A percentile compares a stretch with the other conserved stretches of the same genome.
phyloP scores from a whole-genome alignment of 2,113 vertebrate genomes.

The Aythya baeri region DNA sequence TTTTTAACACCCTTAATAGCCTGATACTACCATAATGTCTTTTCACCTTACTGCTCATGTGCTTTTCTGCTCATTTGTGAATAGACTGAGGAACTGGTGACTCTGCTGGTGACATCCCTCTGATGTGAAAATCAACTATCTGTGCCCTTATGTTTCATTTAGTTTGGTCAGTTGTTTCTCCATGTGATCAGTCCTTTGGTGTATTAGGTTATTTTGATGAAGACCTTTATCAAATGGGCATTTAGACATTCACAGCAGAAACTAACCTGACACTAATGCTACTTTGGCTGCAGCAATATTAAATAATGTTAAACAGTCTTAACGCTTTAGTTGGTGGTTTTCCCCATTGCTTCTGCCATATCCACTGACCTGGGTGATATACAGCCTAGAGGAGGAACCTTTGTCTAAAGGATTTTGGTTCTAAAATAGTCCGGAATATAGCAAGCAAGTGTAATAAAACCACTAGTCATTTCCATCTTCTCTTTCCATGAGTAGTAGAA shows the following conservation, averaged over 20 bases:
- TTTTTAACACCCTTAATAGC: neutral
- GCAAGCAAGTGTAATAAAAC: neutral
- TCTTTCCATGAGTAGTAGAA: neutral
- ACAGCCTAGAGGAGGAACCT: neutral
- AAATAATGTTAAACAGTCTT: neutral
- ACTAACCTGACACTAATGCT: neutral
- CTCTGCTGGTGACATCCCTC: neutral
- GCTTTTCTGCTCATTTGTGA: neutral
- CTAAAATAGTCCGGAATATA: neutral
- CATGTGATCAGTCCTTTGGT: neutral
- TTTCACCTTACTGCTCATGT: neutral
- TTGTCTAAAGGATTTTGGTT: neutral
- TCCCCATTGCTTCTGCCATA: neutral
- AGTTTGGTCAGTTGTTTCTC: neutral
- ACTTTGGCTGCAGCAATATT: neutral
- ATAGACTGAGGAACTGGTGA: neutral
- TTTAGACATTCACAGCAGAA: neutral
- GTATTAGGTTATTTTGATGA: neutral
- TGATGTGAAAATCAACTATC: neutral
- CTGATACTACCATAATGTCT: neutral
- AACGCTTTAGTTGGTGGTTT: neutral
- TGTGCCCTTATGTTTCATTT: neutral
- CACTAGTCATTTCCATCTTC: neutral
- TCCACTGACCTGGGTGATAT: neutral
- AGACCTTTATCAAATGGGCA: neutral